Evolutionary conservation across 2,888 invertebrate species (phyloP).

Genomic region (Oegoconia quadripuncta): DNA sequence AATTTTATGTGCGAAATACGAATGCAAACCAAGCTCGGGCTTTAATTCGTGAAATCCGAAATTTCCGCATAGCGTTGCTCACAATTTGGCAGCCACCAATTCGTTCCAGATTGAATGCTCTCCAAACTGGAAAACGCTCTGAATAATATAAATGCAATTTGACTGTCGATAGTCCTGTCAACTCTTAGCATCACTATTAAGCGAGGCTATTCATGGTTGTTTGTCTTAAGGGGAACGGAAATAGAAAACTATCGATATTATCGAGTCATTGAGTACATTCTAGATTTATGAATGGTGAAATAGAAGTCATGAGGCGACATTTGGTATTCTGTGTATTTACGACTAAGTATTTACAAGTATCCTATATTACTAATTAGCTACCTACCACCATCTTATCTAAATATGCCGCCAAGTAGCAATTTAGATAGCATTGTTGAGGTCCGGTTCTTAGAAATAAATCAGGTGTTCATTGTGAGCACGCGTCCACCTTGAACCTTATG

Average conservation of each 20-base stretch:
- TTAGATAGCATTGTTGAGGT: too few species aligned
- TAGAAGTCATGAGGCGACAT: too few species aligned
- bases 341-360: too few species aligned
- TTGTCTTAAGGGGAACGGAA: background rate
- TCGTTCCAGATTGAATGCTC: slow-evolving; percentile 4
- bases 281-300: too few species aligned
- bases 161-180: background rate
- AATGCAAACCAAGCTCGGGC: background rate
- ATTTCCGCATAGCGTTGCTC: slow-evolving; percentile 1
- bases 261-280: too few species aligned
- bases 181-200: background rate
- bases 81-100: slow-evolving; percentile 6
- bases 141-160: slow-evolving; percentile 6
- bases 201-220: background rate
- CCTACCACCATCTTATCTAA: too few species aligned
- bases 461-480: too few species aligned
- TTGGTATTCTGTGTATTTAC: too few species aligned
- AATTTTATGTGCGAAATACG: slow-evolving; percentile 1
- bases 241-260: background rate
- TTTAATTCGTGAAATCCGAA: slow-evolving; percentile 10
- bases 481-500: too few species aligned
- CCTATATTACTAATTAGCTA: too few species aligned
- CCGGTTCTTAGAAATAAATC: too few species aligned
- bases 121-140: background rate
- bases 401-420: too few species aligned